Evolutionary conservation across 2,888 invertebrate species (phyloP).

Genomic region (Trichogramma dendrolimi): DNA sequence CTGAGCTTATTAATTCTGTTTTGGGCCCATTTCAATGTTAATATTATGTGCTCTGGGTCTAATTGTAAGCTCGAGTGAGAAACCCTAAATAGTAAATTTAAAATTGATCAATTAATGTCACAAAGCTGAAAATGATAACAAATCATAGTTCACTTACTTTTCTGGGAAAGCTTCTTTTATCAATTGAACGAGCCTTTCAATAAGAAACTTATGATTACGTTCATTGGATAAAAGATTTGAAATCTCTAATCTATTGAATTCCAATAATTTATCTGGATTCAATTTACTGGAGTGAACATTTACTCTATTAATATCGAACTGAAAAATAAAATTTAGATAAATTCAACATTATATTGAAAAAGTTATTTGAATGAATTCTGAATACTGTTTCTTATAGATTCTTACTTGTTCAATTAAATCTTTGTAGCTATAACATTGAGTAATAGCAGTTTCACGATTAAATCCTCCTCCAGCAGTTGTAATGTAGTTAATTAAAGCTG

Average conservation of each 20-base stretch:
- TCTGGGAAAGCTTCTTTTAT: constrained; percentile 58
- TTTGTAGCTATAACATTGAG: constrained; percentile 58
- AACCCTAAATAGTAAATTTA: constrained; percentile 32
- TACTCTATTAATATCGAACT: constrained; percentile 72
- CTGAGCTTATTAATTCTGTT: constrained; percentile 64
- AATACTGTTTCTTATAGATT: constrained; percentile 13
- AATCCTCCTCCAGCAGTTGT: constrained; percentile 84
- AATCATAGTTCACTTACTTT: constrained; percentile 46
- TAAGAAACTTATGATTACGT: constrained; percentile 52
- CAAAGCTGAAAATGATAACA: constrained; percentile 19
- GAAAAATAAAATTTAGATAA: constrained; percentile 19
- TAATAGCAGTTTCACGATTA: constrained; percentile 56
- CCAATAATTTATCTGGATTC: constrained; percentile 64
- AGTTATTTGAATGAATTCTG: constrained; percentile 14
- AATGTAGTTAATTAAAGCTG: constrained; percentile 80
- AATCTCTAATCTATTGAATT: constrained; percentile 72
- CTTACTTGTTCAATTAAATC: constrained; percentile 67
- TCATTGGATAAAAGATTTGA: constrained; percentile 57
- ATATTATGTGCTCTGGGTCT: constrained; percentile 60
- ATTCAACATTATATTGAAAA: constrained; percentile 8
- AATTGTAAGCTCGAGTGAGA: constrained; percentile 57
- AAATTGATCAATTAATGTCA: constrained; percentile 1
- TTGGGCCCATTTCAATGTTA: constrained; percentile 67
- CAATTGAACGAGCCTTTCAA: constrained; percentile 56
- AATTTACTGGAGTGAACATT: constrained; percentile 72